phyloP scores from a whole-genome alignment of 2,888 invertebrate species.

The Microplitis manilae region DNA sequence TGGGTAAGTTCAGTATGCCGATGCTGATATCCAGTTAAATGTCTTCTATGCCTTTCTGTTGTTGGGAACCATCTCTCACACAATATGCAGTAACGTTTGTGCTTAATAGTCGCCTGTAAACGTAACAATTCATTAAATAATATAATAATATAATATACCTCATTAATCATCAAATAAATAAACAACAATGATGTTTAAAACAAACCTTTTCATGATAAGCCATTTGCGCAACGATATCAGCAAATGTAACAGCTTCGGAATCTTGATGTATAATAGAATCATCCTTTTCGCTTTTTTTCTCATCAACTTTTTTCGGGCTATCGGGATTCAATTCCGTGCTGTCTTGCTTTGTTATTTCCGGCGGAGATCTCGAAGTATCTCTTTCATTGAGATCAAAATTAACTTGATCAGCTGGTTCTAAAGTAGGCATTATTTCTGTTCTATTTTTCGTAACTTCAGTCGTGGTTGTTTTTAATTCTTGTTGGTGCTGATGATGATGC shows the following conservation, averaged over 20 bases:
- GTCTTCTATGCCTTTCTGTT: conserved; percentile 63
- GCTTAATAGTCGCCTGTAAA: conserved; percentile 66
- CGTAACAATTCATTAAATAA: background rate
- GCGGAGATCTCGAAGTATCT: conserved; percentile 65
- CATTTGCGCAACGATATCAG: conserved; percentile 64
- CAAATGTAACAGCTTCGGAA: conserved; percentile 57
- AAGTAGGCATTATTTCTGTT: conserved; percentile 59
- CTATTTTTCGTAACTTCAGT: conserved; percentile 3
- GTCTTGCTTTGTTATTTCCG: conserved; percentile 65
- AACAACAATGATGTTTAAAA: conserved; percentile 4
- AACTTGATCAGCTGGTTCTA: conserved; percentile 60
- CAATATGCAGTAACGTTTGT: conserved; percentile 67
- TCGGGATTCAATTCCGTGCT: conserved; percentile 39
- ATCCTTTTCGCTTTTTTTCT: conserved; percentile 41
- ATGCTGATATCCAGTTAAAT: conserved; percentile 69
- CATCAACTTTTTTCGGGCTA: conserved; percentile 47
- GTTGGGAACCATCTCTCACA: conserved; percentile 70
- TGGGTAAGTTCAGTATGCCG: conserved; percentile 68
- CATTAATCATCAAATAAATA: conserved; percentile 7
- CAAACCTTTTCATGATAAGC: conserved; percentile 69
- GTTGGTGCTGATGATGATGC: background rate
- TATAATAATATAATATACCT: background rate
- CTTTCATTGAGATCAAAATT: conserved; percentile 57
- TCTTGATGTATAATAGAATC: conserved; percentile 40
- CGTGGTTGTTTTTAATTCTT: conserved; percentile 18